Conservation (phyloP, 2,888 invertebrate species). For the Mythimna pallens region DNA sequence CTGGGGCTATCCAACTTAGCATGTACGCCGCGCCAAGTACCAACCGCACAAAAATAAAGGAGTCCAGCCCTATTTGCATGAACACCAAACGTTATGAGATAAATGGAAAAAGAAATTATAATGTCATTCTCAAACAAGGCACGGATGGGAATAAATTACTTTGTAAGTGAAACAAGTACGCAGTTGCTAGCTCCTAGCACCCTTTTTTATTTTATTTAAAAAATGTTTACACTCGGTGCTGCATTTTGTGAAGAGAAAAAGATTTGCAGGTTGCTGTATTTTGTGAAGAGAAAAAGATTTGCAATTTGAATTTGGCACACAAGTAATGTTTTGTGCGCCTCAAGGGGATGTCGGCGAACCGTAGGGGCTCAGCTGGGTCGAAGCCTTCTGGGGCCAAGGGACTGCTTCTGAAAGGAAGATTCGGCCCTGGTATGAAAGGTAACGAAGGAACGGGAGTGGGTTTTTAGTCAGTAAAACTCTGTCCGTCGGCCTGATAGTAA, state of each 20-base stretch:
- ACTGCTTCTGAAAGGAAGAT: too few species aligned
- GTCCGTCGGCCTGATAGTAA: too few species aligned
- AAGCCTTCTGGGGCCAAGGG: too few species aligned
- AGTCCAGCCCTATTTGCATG: conserved; percentile 60
- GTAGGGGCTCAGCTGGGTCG: too few species aligned
- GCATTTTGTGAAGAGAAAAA: conserved; percentile 10
- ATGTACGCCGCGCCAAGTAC: conserved; percentile 27
- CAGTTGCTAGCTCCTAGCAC: background rate
- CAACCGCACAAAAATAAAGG: conserved; percentile 55
- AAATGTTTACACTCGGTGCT: conserved; percentile 1
- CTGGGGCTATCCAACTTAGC: conserved; percentile 25
- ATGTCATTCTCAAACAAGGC: conserved; percentile 57
- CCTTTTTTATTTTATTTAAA: background rate
- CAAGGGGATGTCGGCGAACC: too few species aligned
- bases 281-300: conserved; percentile 2
- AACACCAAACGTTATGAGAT: conserved; percentile 64
- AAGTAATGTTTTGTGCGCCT: background rate
- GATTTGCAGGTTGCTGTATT: conserved; percentile 2
- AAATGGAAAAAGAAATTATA: conserved; percentile 62
- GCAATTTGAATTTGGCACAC: background rate
- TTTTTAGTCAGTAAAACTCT: too few species aligned
- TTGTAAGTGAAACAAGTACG: conserved; percentile 6
- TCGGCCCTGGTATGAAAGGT: too few species aligned
- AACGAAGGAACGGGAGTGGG: too few species aligned
- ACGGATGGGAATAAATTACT: conserved; percentile 46